Evolutionary conservation across 2,797 vertebrate genomes (phyloP).

Genomic region (Tokudaia tokunoshimensis): DNA sequence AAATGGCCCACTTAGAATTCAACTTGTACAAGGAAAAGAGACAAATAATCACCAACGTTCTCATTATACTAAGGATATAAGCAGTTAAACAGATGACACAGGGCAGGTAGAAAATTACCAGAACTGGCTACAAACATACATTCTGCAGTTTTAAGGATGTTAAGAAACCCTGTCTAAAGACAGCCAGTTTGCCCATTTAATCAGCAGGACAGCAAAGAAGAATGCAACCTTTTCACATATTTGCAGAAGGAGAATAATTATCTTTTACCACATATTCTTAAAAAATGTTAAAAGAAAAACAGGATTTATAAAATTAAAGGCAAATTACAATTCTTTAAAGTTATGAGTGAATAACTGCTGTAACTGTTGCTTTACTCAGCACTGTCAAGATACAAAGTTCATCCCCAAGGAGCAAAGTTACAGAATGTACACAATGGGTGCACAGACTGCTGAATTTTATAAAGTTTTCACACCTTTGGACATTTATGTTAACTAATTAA

Average conservation of each 20-base stretch:
- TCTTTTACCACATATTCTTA: background rate
- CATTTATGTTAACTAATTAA: background rate
- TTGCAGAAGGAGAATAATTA: background rate
- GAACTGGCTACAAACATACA: background rate
- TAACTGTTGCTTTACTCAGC: background rate
- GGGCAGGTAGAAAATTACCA: background rate
- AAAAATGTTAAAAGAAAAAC: conserved; percentile 19
- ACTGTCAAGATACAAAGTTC: background rate
- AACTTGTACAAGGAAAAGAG: conserved; percentile 13
- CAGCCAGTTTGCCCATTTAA: conserved; percentile 6
- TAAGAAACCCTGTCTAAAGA: background rate
- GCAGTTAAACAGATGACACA: background rate
- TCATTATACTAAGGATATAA: background rate
- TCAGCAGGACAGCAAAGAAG: background rate
- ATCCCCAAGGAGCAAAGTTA: background rate
- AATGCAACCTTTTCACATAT: conserved; percentile 6
- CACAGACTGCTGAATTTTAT: conserved; percentile 26
- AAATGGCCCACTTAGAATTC: conserved; percentile 22
- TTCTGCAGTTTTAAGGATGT: background rate
- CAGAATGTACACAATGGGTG: background rate
- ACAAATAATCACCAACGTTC: background rate
- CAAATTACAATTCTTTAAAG: background rate
- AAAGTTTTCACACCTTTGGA: conserved; percentile 41
- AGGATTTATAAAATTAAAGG: conserved; percentile 36
- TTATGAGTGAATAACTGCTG: background rate